A percentile compares a stretch with the other conserved stretches of the same genome.
Evolutionary conservation across 2,113 vertebrate species (phyloP).

Genomic region (Sardina pilchardus): DNA sequence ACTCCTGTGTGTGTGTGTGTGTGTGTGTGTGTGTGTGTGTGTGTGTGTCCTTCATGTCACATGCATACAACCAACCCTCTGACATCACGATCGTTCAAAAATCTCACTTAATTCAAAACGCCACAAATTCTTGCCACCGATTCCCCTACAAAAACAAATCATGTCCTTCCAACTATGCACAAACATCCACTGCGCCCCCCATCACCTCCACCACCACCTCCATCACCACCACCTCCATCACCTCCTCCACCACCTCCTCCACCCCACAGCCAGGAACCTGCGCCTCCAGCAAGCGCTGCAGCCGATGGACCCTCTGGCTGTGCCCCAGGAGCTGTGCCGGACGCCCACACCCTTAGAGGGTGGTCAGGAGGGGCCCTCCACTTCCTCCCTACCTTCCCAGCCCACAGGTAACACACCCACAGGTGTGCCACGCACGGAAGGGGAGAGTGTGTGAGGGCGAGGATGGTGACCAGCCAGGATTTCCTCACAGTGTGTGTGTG

Average conservation of each 20-base stretch:
- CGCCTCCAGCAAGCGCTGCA: conserved; percentile 80
- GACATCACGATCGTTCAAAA: not conserved
- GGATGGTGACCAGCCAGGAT: not conserved
- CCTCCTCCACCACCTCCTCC: not conserved
- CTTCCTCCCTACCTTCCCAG: conserved; percentile 69
- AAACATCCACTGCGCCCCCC: not conserved
- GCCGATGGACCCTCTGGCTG: conserved; percentile 79
- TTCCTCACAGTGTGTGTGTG: conserved; percentile 19
- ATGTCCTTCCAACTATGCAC: not conserved
- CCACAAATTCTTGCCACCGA: not conserved
- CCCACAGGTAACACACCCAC: conserved; percentile 85
- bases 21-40: conserved; percentile 34
- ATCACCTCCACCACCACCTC: conserved; percentile 37
- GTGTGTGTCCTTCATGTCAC: conserved; percentile 34
- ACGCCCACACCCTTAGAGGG: conserved; percentile 77
- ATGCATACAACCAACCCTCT: not conserved
- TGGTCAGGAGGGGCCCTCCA: conserved; percentile 70
- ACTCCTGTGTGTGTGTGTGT: conserved; percentile 42
- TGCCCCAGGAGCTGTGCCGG: conserved; percentile 80
- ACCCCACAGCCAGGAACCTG: conserved; percentile 78
- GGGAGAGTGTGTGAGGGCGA: not conserved
- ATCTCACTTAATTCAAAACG: not conserved
- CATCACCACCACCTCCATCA: conserved; percentile 39
- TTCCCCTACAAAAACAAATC: not conserved
- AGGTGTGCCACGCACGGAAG: conserved; percentile 43